Evolutionary conservation across 2,113 vertebrate genomes (phyloP).

Genomic region (Nothoprocta perdicaria): DNA sequence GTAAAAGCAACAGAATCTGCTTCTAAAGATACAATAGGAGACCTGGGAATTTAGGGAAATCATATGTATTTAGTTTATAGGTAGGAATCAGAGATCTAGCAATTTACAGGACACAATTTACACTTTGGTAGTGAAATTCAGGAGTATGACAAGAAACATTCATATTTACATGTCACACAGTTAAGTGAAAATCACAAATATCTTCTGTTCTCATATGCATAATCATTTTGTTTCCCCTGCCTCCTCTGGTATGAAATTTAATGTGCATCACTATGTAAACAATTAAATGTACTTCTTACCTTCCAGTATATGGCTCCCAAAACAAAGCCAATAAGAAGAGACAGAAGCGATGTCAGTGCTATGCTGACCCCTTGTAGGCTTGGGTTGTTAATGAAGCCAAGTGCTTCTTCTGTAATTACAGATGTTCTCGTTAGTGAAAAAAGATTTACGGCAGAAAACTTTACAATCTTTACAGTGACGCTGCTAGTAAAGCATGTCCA

Average conservation of each 20-base stretch:
- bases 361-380: constrained; percentile 78
- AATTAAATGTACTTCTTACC: constrained; percentile 64
- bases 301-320: constrained; percentile 84
- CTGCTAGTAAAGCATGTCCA: neutral
- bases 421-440: constrained; percentile 45
- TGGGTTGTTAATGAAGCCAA: constrained; percentile 57
- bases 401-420: constrained; percentile 74
- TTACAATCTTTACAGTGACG: constrained; percentile 30
- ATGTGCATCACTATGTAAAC: neutral
- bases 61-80: neutral
- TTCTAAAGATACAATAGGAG: neutral
- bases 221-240: neutral
- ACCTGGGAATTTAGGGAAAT: neutral
- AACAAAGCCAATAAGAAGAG: constrained; percentile 79
- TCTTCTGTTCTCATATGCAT: neutral
- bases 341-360: constrained; percentile 76
- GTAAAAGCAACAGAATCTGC: neutral
- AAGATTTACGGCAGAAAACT: constrained; percentile 35
- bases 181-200: constrained; percentile 1
- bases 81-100: neutral
- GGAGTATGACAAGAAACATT: neutral
- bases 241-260: neutral
- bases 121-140: neutral
- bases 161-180: neutral
- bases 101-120: neutral